Evolutionary conservation across 1,140 invertebrate species (phyloP).

Genomic region (Pseudomyrmex gracilis): DNA sequence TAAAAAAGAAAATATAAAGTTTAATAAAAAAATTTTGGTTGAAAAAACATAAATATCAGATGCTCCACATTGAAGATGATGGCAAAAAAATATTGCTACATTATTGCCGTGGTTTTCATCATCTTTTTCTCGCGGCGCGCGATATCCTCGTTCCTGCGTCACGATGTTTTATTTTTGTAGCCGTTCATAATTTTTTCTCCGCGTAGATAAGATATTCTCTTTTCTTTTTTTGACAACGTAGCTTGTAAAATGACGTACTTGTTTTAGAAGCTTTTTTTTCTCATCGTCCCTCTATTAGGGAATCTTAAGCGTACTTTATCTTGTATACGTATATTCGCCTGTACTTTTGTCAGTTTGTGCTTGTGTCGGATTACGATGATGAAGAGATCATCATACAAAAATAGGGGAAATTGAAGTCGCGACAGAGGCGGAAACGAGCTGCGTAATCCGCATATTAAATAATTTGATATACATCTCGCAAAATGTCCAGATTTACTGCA

Average conservation of each 20-base stretch:
- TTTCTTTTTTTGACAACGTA: not conserved
- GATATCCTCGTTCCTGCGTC: slow-evolving; percentile 1
- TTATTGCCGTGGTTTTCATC: slow-evolving; percentile 24
- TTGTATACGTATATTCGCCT: not conserved
- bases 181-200: slow-evolving; percentile 37
- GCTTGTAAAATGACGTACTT: not conserved
- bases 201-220: not conserved
- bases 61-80: slow-evolving; percentile 7
- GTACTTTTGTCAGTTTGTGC: not conserved
- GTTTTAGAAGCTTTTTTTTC: not conserved
- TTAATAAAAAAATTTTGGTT: not conserved
- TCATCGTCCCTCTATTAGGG: no score
- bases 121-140: not conserved
- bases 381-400: not conserved
- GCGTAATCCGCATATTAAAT: no score
- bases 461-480: no score
- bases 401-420: not conserved
- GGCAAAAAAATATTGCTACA: slow-evolving; percentile 32
- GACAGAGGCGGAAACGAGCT: not conserved
- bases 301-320: no score
- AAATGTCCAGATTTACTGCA: no score
- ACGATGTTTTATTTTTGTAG: slow-evolving; percentile 29
- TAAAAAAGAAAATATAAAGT: slow-evolving; percentile 1
- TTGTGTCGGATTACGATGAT: slow-evolving; percentile 31
- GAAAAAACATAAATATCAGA: not conserved